These are phyloP conservation scores for Acrocephalus arundinaceus DNA, from an alignment of 2,113 vertebrate genomes.

Conservation along the genomic window DNA sequence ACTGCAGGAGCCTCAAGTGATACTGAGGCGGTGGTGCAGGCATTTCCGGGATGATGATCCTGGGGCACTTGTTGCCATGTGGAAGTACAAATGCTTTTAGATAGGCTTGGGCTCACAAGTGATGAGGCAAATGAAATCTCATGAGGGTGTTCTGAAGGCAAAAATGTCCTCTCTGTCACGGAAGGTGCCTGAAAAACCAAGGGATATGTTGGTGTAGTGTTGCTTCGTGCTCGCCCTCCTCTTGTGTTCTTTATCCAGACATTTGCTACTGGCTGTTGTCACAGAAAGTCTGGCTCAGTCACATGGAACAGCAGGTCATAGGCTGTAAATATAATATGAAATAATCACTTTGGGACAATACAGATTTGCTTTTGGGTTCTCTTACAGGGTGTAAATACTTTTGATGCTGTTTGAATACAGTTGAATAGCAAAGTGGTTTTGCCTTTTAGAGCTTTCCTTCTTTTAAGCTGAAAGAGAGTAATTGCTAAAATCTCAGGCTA, in stretches of 20 bases:
- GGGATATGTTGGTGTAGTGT: neutral
- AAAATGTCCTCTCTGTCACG: neutral
- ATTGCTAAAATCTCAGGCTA: neutral
- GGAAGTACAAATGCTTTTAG: neutral
- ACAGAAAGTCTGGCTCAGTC: neutral
- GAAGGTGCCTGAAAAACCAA: neutral
- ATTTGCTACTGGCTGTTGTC: neutral
- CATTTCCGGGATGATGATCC: fast-evolving
- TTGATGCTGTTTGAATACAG: neutral
- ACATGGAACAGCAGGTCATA: neutral
- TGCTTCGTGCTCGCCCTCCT: neutral
- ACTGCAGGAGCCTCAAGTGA: fast-evolving
- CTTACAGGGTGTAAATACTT: neutral
- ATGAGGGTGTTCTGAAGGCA: neutral
- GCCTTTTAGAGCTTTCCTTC: neutral
- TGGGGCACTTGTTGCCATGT: neutral
- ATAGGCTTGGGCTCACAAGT: neutral
- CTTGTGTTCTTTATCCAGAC: neutral
- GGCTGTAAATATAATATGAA: neutral
- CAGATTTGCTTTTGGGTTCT: neutral
- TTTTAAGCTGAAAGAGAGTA: slow-evolving; percentile 3
- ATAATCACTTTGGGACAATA: neutral
- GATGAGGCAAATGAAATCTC: neutral
- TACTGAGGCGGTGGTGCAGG: neutral
- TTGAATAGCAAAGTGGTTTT: neutral